Evolutionary conservation across 2,888 invertebrate genomes (phyloP), one percentile per base, ranked within the genome.

Genomic region (Tetropium fuscum): DNA sequence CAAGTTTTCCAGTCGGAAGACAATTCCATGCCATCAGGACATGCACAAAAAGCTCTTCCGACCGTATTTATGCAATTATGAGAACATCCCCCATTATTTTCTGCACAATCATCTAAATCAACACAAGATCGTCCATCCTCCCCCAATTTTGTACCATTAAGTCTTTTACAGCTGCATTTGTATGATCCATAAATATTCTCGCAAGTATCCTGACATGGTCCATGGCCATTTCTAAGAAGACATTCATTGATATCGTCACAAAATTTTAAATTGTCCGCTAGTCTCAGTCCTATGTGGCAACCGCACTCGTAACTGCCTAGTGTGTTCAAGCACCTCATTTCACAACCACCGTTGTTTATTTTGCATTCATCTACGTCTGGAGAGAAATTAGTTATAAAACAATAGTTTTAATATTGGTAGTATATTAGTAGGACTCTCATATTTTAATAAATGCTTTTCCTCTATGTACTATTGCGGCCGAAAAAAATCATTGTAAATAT

Each of bases 151-250:
- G 87, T 87, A 56, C 88, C 88, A n/a, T 84, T 83, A 32, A 87
- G 80, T 63, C 83, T 80, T 54, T 80, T 80, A 73, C 88, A 89
- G 55, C 83, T 82, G 74, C 88, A 89, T 63, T 78, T 78, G 78
- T 87, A 88, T 61, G 85, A 82, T 30, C 88, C 87, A 70, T 83
- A 81, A 30, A 82, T 83, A 76, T 89, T 89, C 61, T 77, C 76
- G 75, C 89, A 90, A 34, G 81, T 82, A 69, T 87, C 87, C 75
- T 89, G 87, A 73, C 89, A 90, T 8, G 88, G 87, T 3, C 88
- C 88, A 74, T 87, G 87, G 1, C 88, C 88, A 75, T 87, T 87
- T 70, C 87, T 84, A 67, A 85, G 78, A 19, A 86, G 79, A 72
- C 88, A 88, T 76, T 88, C 88, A 78, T 88, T 87, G 68, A 87